Percentiles rank a stretch among this genome's conserved stretches.
Evolutionary conservation across 2,888 invertebrate species (phyloP).

Genomic region (Drosophila nr. perissopoda): DNA sequence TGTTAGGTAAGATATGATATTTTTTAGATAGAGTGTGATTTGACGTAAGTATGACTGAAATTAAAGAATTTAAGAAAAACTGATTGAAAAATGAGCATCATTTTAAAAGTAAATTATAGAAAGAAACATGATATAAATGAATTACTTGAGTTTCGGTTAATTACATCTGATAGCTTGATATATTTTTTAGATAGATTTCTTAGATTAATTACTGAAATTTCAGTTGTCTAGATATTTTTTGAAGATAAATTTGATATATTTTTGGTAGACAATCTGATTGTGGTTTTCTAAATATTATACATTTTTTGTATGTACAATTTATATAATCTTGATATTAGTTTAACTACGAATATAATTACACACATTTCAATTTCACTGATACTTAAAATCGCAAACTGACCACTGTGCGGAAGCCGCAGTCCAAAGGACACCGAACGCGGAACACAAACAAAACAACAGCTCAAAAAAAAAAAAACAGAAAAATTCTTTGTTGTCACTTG

Average conservation of each 20-base stretch:
- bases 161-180: not conserved
- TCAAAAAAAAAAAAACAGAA: conserved; percentile 29
- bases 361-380: not conserved
- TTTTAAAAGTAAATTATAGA: not conserved
- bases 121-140: not conserved
- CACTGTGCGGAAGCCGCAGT: conserved; percentile 47
- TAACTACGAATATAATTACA: not conserved
- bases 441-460: conserved; percentile 60
- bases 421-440: conserved; percentile 1
- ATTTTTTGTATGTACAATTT: too few relatives aligned
- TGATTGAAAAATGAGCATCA: not conserved
- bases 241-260: too few relatives aligned
- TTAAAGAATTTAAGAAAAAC: not conserved
- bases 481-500: conserved; percentile 69
- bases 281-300: too few relatives aligned
- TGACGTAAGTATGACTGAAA: not conserved
- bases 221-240: too few relatives aligned
- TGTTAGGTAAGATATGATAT: not conserved
- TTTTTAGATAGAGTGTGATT: not conserved
- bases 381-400: conserved; percentile 8
- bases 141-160: not conserved
- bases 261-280: too few relatives aligned
- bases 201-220: too few relatives aligned
- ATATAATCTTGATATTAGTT: not conserved
- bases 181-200: not conserved